Base-by-base conservation (phyloP, 2,113 vertebrate species). In the Penelope pileata region DNA sequence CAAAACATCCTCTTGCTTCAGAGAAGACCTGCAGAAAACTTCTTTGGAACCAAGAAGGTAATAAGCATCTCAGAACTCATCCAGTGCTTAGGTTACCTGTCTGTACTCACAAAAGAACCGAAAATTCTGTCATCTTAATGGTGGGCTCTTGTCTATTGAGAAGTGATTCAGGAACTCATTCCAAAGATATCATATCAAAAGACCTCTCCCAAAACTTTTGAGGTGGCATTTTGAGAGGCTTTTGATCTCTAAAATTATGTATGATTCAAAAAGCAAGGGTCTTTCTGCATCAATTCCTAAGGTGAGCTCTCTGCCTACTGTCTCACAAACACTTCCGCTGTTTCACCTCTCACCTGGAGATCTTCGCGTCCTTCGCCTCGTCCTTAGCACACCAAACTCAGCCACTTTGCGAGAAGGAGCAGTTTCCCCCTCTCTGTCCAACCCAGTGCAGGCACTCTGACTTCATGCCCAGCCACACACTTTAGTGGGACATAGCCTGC, bases 371-470 rank as follows among this genome's bases (percentile, higher is more conserved):
- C 48, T 34, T 42, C 22, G 9, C 2, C 15, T 3, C 10, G 29
- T 27, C 34, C 36, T 59, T 36, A 34, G 56, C 2, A 12, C 7
- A 51, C 8, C 47, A 42, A 1, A 0, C 9, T 22, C 38, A n/a
- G 9, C 5, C 27, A 9, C 17, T 82, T n/a, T 17, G 7, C 51
- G 4, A 76, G 6, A n/a, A 84, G 38, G 16, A 58, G 6, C 18
- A 67, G 10, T 26, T 36, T 34, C 40, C 30, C 29, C n/a, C 15
- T 69, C 51, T 48, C 51, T 48, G 30, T 56, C 70, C n/a, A 85
- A 62, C 8, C 17, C 60, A 67, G 32, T n/a, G 14, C 40, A 83
- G 22, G 64, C 40, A 78, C 50, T 68, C 34, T 34, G 40, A 87
- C 38, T 29, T 84, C 60, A 48, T 58, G 64, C 54, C 63, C 36